A percentile compares a stretch with the other conserved stretches of the same genome.
phyloP scores from a whole-genome alignment of 2,888 invertebrate genomes.

The Hofmannophila pseudospretella region DNA sequence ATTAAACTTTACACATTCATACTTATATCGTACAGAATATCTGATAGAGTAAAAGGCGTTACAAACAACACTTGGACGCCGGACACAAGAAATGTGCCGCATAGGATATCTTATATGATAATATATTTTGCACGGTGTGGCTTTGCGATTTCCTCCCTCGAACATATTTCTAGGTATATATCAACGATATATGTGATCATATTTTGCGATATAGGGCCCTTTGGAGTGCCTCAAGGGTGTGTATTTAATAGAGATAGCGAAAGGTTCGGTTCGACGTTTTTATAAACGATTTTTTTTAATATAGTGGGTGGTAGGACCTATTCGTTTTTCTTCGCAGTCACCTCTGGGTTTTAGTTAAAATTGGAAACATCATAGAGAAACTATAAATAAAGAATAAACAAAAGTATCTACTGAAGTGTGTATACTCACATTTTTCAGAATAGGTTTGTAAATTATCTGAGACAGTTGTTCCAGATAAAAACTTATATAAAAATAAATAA shows the following conservation, averaged over 20 bases:
- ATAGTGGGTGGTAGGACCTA: too few relatives aligned
- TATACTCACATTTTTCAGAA: too few relatives aligned
- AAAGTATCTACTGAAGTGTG: too few relatives aligned
- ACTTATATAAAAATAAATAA: neutral
- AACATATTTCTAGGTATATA: constrained; percentile 39
- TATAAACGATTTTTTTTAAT: too few relatives aligned
- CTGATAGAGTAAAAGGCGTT: constrained; percentile 25
- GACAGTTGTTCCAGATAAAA: too few relatives aligned
- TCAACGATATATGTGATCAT: constrained; percentile 17
- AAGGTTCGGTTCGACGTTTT: neutral
- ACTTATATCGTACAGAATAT: constrained; percentile 1
- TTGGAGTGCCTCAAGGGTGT: neutral
- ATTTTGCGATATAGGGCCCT: constrained; percentile 2
- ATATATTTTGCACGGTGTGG: constrained; percentile 49
- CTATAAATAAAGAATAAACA: too few relatives aligned
- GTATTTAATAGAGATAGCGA: constrained; percentile 2
- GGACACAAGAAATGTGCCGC: constrained; percentile 53
- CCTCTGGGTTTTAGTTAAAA: too few relatives aligned
- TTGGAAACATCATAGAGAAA: too few relatives aligned
- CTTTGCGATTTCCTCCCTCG: constrained; percentile 43
- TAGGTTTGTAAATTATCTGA: too few relatives aligned
- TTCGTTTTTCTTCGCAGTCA: too few relatives aligned
- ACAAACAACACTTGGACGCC: constrained; percentile 31
- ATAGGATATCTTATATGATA: constrained; percentile 62
- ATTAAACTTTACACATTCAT: too few relatives aligned